Conservation (phyloP, 2,888 invertebrate genomes). For the Philereme vetulata region DNA sequence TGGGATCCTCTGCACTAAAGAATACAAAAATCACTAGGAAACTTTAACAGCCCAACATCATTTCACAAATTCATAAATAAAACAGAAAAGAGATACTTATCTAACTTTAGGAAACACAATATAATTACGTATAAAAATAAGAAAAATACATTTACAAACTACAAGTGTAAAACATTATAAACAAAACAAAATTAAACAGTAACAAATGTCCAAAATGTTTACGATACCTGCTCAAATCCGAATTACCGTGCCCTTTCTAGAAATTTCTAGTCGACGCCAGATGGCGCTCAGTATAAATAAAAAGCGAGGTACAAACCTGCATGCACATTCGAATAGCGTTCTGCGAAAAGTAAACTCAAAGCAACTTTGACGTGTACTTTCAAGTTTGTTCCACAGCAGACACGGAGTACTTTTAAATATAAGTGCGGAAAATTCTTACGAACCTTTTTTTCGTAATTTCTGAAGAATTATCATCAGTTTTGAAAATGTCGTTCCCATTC, state of each 20-base stretch:
- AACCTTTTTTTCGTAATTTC: background rate
- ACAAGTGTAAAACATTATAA: no score
- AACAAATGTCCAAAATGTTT: slow-evolving; percentile 42
- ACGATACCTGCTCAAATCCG: slow-evolving; percentile 35
- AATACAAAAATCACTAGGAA: no score
- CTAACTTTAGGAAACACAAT: no score
- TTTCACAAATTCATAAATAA: background rate
- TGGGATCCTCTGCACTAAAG: no score
- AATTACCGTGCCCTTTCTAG: slow-evolving; percentile 40
- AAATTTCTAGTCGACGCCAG: slow-evolving; percentile 51
- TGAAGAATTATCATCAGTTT: background rate
- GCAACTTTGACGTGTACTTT: slow-evolving; percentile 14
- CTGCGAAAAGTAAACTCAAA: slow-evolving; percentile 26
- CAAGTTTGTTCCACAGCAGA: background rate
- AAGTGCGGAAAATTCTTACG: background rate
- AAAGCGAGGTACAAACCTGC: slow-evolving; percentile 35
- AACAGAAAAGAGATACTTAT: no score
- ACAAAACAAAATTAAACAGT: background rate
- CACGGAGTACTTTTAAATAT: background rate
- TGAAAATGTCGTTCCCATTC: slow-evolving; percentile 72
- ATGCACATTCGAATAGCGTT: slow-evolving; percentile 40
- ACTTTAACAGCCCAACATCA: background rate
- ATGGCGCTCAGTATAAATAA: slow-evolving; percentile 54
- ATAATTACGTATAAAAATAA: no score
- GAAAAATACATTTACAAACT: no score